phyloP scores from a whole-genome alignment of 2,888 invertebrate genomes.

The Patella depressa region DNA sequence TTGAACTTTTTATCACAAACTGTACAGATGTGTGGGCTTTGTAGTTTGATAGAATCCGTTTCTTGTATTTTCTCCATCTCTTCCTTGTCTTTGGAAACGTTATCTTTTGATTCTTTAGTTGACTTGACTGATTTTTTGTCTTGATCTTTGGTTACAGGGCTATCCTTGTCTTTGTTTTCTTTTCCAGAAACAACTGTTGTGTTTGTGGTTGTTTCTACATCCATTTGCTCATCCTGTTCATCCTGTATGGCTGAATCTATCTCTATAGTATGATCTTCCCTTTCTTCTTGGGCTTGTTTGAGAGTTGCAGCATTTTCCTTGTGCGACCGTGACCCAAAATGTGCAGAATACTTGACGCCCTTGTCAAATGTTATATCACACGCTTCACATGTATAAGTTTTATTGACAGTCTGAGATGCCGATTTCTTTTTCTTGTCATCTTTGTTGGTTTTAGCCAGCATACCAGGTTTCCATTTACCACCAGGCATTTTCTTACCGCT shows the following conservation, averaged over 20 bases:
- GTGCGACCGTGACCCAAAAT: slow-evolving; percentile 43
- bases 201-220: slow-evolving; percentile 19
- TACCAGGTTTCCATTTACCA: slow-evolving; percentile 79
- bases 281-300: too few relatives aligned
- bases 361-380: slow-evolving; percentile 52
- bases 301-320: slow-evolving; percentile 19
- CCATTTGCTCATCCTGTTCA: slow-evolving; percentile 24
- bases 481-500: slow-evolving; percentile 34
- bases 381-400: slow-evolving; percentile 41
- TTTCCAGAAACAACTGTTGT: background rate
- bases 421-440: background rate
- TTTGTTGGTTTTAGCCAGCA: slow-evolving; percentile 22
- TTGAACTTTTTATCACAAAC: slow-evolving; percentile 63
- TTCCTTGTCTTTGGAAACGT: slow-evolving; percentile 15
- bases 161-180: slow-evolving; percentile 13
- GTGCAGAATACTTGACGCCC: slow-evolving; percentile 51
- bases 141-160: slow-evolving; percentile 18
- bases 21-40: slow-evolving; percentile 41
- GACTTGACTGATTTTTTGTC: slow-evolving; percentile 18
- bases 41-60: background rate
- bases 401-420: slow-evolving; percentile 6
- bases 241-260: background rate
- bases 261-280: background rate
- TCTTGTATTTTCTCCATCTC: slow-evolving; percentile 2
- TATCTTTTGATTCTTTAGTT: slow-evolving; percentile 21